Evolutionary conservation across 2,888 invertebrate species (phyloP), one percentile per base, ranked within the genome.

Genomic region (Clistopyga incitator): DNA sequence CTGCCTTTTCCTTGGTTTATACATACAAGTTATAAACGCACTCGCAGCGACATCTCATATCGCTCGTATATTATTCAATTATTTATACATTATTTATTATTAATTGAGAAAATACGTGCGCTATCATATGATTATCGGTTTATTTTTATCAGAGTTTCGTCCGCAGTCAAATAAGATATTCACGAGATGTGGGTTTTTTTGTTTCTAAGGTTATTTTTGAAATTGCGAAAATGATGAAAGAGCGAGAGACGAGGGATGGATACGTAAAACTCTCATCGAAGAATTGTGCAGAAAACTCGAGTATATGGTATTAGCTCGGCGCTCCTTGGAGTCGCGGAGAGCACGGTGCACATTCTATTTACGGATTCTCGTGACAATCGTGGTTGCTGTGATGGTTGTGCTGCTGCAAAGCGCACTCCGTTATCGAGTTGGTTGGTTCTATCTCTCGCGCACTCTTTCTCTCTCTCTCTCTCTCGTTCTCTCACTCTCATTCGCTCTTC

Each of bases 331-430:
- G 42, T 61, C 59, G 11, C 72, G 54, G 25, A 38, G 38, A 52
- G 42, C 59, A 52, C 61, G 68, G 52, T 70, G 74, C 23, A 20
- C 68, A 64, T 64, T 78, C 78, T 82, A 82, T 82, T 78, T 78
- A 56, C 70, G 71, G 81, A 78, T 61, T 82, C 59, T 82, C 78
- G 72, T 72, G 65, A 81, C 56, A 70, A 25, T 70, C 23, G 20
- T 64, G 50, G 59, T 38, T 15, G 25, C 23, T 34, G 52, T 42
- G 70, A 20, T 42, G 10, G 45, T 23, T 54, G 45, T 64, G 50
- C 56, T 56, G 70, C 64, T 61, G 56, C 64, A 59, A n/a, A 61
- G 15, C 52, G 50, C 52, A 56, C 13, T 61, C 61, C 67, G 68
- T 81, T 81, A 81, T 76, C 81, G 56, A 29, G 20, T 56, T 76